These are phyloP conservation scores for Eudyptes chrysolophus DNA, from an alignment of 2,113 vertebrate genomes.

Conservation along the genomic window DNA sequence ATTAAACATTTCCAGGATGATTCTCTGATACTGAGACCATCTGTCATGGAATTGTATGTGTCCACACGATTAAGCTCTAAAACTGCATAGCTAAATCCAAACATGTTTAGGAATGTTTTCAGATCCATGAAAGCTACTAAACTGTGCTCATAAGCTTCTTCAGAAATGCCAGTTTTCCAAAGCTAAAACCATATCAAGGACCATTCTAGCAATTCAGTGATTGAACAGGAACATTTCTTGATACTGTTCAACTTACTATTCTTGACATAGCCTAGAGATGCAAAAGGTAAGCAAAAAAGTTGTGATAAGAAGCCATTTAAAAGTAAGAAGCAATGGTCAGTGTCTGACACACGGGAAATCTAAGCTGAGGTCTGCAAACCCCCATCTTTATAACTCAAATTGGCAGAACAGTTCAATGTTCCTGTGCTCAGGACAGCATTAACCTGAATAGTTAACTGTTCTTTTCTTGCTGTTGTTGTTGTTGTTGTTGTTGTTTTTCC, in stretches of 20 bases:
- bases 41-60: not conserved
- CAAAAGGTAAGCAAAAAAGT: not conserved
- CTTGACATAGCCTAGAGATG: not conserved
- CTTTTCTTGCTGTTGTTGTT: not conserved
- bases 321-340: not conserved
- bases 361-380: not conserved
- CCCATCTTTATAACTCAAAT: not conserved
- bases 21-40: not conserved
- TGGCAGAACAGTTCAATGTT: not conserved
- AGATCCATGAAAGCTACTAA: not conserved
- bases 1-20: not conserved
- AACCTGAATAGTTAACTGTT: not conserved
- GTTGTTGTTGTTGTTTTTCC: not conserved
- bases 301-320: not conserved
- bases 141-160: not conserved
- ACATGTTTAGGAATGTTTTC: not conserved
- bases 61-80: not conserved
- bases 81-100: not conserved
- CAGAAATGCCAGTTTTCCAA: not conserved
- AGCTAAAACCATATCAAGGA: not conserved
- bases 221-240: not conserved
- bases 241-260: not conserved
- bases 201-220: not conserved
- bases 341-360: not conserved
- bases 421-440: not conserved